phyloP scores from a whole-genome alignment of 2,113 vertebrate genomes.

The Tyrannus savana region DNA sequence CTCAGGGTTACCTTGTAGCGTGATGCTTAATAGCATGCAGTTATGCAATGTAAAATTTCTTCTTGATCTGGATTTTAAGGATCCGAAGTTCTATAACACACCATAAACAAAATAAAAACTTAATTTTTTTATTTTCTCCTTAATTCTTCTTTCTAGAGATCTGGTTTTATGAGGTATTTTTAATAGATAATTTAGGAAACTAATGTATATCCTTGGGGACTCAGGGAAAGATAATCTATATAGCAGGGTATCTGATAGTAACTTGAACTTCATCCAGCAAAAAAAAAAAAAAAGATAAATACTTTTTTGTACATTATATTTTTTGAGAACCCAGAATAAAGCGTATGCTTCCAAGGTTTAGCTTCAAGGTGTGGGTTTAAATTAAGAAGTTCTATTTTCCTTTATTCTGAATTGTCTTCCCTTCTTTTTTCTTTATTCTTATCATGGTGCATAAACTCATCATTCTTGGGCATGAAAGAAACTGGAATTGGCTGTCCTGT shows the following conservation, averaged over 20 bases:
- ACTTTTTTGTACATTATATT: neutral
- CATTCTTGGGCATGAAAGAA: neutral
- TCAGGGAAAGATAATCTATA: neutral
- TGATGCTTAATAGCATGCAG: neutral
- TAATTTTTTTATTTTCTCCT: neutral
- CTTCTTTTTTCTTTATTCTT: neutral
- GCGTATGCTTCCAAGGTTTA: neutral
- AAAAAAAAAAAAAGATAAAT: neutral
- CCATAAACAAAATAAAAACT: neutral
- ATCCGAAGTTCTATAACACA: neutral
- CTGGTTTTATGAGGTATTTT: neutral
- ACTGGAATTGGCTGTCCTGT: neutral
- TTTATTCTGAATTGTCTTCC: neutral
- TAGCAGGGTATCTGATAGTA: neutral
- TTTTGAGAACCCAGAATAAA: neutral
- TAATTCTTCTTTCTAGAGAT: neutral
- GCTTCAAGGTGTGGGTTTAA: neutral
- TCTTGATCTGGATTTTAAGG: neutral
- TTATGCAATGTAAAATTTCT: neutral
- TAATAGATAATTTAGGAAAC: neutral
- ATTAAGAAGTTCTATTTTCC: neutral
- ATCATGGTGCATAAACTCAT: neutral
- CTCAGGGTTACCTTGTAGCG: neutral
- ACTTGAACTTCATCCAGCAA: neutral
- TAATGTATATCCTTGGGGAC: neutral